phyloP scores from a whole-genome alignment of 2,113 vertebrate genomes.

The Zapus hudsonius region DNA sequence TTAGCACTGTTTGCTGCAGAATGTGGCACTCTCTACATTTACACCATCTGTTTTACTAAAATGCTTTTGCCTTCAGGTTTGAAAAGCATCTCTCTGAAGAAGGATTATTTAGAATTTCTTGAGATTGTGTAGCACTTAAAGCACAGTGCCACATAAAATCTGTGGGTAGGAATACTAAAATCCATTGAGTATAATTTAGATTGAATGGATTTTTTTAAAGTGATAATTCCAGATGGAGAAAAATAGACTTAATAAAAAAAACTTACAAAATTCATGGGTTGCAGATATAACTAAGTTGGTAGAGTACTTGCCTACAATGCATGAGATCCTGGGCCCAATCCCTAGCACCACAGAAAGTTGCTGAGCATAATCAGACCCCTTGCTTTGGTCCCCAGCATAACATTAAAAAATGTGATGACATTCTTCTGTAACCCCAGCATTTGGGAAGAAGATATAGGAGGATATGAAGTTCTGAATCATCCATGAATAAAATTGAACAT shows the following conservation, averaged over 20 bases:
- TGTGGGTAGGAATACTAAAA: background rate
- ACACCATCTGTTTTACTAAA: background rate
- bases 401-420: too few species aligned
- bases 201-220: background rate
- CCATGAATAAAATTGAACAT: too few species aligned
- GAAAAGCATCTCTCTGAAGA: constrained; percentile 32
- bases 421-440: too few species aligned
- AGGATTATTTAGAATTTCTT: background rate
- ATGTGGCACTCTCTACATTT: background rate
- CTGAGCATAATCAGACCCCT: too few species aligned
- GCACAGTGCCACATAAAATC: background rate
- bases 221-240: background rate
- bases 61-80: background rate
- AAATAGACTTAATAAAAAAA: background rate
- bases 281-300: too few species aligned
- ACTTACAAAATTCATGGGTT: background rate
- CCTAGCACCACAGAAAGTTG: background rate
- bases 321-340: background rate
- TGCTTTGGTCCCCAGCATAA: too few species aligned
- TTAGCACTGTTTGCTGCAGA: background rate
- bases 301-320: too few species aligned
- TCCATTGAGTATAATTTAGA: background rate
- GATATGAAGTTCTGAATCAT: too few species aligned
- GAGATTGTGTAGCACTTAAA: background rate
- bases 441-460: too few species aligned